A percentile compares a stretch with the other conserved stretches of the same genome.
These are phyloP conservation scores for Siderastrea siderea DNA, from an alignment of 92 coral and sea anemone genomes.

Conservation along the genomic window DNA sequence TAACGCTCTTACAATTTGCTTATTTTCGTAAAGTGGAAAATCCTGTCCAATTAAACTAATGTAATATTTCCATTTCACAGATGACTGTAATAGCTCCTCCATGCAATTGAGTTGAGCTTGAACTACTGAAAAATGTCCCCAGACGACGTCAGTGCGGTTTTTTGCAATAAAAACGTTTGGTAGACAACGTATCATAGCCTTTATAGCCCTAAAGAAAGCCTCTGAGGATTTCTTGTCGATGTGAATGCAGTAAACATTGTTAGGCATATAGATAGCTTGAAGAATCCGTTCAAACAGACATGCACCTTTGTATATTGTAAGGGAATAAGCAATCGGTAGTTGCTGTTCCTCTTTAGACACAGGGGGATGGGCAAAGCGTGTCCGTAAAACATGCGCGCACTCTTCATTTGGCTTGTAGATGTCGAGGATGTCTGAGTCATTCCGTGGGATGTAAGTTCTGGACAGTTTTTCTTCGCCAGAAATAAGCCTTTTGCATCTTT, in stretches of 20 bases:
- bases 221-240: slow-evolving; percentile 58
- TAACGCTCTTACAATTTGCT: slow-evolving; percentile 12
- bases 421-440: neutral
- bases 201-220: slow-evolving; percentile 31
- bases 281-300: slow-evolving; percentile 67
- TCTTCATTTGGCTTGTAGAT: neutral
- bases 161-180: slow-evolving; percentile 69
- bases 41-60: slow-evolving; percentile 77
- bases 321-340: slow-evolving; percentile 59
- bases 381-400: neutral
- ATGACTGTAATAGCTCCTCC: slow-evolving; percentile 48
- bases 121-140: slow-evolving; percentile 66
- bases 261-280: slow-evolving; percentile 71
- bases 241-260: slow-evolving; percentile 77
- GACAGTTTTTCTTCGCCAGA: neutral
- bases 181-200: slow-evolving; percentile 53
- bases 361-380: neutral
- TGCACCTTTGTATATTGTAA: slow-evolving; percentile 53
- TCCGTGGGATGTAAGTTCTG: neutral
- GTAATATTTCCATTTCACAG: slow-evolving; percentile 68
- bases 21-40: slow-evolving; percentile 67
- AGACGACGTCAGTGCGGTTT: slow-evolving; percentile 34
- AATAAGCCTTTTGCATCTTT: neutral
- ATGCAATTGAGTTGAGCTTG: slow-evolving; percentile 67
- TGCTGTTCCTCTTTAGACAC: slow-evolving; percentile 4